Evolutionary conservation across 2,888 invertebrate genomes (phyloP).

Genomic region (Netelia melanura): DNA sequence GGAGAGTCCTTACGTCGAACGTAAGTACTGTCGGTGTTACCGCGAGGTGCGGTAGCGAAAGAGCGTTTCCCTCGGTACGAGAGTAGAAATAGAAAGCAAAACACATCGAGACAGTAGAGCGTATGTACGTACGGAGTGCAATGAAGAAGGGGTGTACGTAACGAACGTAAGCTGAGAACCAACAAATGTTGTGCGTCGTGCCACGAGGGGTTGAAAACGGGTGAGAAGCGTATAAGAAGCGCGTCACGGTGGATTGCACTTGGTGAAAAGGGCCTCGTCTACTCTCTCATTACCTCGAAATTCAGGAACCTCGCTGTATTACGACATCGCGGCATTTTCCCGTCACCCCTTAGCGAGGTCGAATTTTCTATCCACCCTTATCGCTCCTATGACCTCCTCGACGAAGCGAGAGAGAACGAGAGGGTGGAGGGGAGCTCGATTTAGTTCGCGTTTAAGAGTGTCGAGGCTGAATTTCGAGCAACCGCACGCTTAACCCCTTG

Average conservation of each 20-base stretch:
- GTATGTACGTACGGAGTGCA: conserved; percentile 43
- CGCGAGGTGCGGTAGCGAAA: not conserved
- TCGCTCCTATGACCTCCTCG: not conserved
- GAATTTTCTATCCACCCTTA: not conserved
- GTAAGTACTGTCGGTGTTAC: conserved; percentile 9
- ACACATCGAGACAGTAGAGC: conserved; percentile 47
- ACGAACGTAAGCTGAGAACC: conserved; percentile 81
- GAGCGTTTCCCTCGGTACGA: not conserved
- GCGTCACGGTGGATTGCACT: conserved; percentile 81
- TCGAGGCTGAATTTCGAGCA: not conserved
- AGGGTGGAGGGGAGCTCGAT: no score
- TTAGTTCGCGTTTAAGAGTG: not conserved
- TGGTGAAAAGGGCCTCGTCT: conserved; percentile 80
- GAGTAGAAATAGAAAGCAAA: conserved; percentile 8
- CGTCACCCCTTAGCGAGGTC: conserved; percentile 35
- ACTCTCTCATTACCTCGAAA: conserved; percentile 79
- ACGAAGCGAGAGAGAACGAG: no score
- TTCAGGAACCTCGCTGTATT: conserved; percentile 38
- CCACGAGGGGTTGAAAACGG: conserved; percentile 36
- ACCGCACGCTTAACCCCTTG: conserved; percentile 52
- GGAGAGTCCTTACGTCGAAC: not conserved
- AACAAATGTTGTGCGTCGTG: conserved; percentile 79
- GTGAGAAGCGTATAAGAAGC: conserved; percentile 77
- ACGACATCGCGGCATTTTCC: conserved; percentile 32
- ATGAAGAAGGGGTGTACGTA: conserved; percentile 70